Evolutionary conservation across 2,797 vertebrate species (phyloP).

Genomic region (Protosalanx chinensis): DNA sequence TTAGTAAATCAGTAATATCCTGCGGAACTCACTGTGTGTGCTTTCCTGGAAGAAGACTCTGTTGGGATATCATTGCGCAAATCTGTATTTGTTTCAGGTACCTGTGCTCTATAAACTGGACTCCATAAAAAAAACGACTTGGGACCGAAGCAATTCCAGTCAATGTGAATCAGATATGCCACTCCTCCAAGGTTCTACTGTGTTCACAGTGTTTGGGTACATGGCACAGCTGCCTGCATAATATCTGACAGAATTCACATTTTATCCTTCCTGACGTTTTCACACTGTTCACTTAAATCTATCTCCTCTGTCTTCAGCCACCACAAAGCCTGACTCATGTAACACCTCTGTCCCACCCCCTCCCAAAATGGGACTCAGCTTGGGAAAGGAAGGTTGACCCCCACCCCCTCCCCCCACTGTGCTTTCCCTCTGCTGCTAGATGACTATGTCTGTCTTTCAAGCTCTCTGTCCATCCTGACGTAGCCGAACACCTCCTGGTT

Average conservation of each 20-base stretch:
- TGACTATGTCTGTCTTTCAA: slow-evolving; percentile 15
- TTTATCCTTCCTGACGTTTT: slow-evolving; percentile 37
- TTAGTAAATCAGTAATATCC: background rate
- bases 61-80: background rate
- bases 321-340: slow-evolving; percentile 24
- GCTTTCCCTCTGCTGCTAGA: slow-evolving; percentile 18
- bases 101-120: slow-evolving; percentile 29
- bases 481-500: background rate
- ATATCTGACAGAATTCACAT: slow-evolving; percentile 42
- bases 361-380: slow-evolving; percentile 24
- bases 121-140: slow-evolving; percentile 24
- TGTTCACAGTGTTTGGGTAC: slow-evolving; percentile 36
- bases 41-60: slow-evolving; percentile 2
- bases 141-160: slow-evolving; percentile 46
- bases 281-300: slow-evolving; percentile 36
- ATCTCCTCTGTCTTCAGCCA: slow-evolving; percentile 25
- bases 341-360: background rate
- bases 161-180: slow-evolving; percentile 35
- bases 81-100: slow-evolving; percentile 26
- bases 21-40: background rate
- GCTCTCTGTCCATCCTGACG: no score
- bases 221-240: slow-evolving; percentile 41
- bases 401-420: background rate
- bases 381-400: background rate
- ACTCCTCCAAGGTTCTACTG: slow-evolving; percentile 36